Conservation (phyloP, 2,113 vertebrate species). For the Embiotoca jacksoni region DNA sequence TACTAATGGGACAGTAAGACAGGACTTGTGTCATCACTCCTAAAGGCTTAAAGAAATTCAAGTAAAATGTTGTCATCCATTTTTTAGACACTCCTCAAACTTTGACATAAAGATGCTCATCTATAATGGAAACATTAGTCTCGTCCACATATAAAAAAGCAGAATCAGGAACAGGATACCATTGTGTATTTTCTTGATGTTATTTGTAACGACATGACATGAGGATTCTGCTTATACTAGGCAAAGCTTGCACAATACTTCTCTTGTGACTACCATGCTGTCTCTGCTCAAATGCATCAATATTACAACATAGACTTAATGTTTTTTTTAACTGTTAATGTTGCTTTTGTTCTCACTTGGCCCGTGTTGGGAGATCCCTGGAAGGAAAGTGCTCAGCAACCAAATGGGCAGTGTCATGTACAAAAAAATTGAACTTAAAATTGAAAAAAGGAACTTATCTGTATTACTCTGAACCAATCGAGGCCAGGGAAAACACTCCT, state of each 20-base stretch:
- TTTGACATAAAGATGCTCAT: too few relatives aligned
- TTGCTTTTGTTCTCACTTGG: constrained; percentile 1
- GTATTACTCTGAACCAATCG: constrained; percentile 1
- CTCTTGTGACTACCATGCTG: constrained; percentile 10
- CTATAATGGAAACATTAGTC: too few relatives aligned
- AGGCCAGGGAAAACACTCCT: not conserved
- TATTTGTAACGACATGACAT: constrained; percentile 1
- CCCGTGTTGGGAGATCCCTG: constrained; percentile 8
- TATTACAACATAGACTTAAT: not conserved
- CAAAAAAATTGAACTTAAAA: constrained; percentile 5
- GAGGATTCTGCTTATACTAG: constrained; percentile 4
- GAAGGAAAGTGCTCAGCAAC: constrained; percentile 20
- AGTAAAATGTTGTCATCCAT: too few relatives aligned
- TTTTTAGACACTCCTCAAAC: too few relatives aligned
- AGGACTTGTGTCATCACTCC: too few relatives aligned
- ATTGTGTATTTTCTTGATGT: not conserved
- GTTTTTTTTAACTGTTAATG: not conserved
- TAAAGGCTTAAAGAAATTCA: too few relatives aligned
- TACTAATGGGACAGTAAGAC: too few relatives aligned
- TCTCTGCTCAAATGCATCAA: not conserved
- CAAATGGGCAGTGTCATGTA: constrained; percentile 13
- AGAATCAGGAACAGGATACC: not conserved
- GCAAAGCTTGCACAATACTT: constrained; percentile 11
- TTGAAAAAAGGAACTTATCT: constrained; percentile 23
- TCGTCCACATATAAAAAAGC: not conserved